These are phyloP conservation scores for Lampris incognitus DNA, from an alignment of 2,113 vertebrate genomes.

Conservation along the genomic window DNA sequence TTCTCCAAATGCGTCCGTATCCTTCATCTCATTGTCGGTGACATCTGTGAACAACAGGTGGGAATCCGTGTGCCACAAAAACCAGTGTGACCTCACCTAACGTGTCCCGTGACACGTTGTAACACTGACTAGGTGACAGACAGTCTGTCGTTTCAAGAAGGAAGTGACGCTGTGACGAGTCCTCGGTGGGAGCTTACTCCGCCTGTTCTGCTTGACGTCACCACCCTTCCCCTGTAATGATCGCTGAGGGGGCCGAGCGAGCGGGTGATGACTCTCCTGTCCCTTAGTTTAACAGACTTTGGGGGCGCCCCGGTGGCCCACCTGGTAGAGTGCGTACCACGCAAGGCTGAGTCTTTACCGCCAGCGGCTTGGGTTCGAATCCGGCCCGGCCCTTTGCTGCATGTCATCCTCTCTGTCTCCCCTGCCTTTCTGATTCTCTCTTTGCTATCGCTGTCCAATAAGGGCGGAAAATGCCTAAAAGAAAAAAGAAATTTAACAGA, in stretches of 20 bases:
- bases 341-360: no score
- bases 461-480: background rate
- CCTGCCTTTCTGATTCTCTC: no score
- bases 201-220: conserved; percentile 26
- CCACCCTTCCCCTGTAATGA: conserved; percentile 15
- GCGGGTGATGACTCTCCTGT: background rate
- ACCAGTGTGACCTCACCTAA: background rate
- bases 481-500: conserved; percentile 24
- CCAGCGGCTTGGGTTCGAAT: no score
- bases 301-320: no score
- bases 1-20: background rate
- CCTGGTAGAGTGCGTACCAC: no score
- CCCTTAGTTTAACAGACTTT: no score
- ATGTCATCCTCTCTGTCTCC: no score
- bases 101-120: background rate
- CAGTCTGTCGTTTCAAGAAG: conserved; percentile 10
- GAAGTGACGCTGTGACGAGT: conserved; percentile 19
- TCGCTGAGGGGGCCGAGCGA: conserved; percentile 21
- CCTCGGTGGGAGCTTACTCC: conserved; percentile 8
- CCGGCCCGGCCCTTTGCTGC: no score
- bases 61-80: background rate
- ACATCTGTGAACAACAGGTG: background rate
- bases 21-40: background rate
- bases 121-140: no score
- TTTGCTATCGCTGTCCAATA: no score